Base-by-base conservation (phyloP, 2,888 invertebrate species). In the Ophion ellenae region DNA sequence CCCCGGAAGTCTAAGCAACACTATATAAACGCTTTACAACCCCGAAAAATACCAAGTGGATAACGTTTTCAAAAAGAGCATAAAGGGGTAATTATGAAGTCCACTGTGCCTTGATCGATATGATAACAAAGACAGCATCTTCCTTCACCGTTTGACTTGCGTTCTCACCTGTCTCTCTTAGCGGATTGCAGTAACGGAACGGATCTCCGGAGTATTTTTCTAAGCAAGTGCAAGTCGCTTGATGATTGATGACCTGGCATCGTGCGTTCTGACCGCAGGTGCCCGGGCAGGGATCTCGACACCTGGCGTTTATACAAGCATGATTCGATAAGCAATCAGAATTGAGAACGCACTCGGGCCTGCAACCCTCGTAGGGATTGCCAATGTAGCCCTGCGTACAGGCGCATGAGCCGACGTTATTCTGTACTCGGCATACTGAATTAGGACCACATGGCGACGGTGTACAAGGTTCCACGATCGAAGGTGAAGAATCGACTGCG, bases 271-370 rank as follows among this genome's bases (percentile, higher is more conserved):
- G 94, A 24, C 97, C 98, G 91, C 98, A 98, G 75, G 97, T 97
- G 69, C 97, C 97, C 84, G 96, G 96, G 92, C 98, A 98, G 80
- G 98, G 98, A 93, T 97, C 97, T 91, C 95, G 95, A 93, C 98
- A 98, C 93, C 96, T 96, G 93, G 97, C 96, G 91, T 97, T 96
- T 88, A 96, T 95, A 90, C 97, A 97, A 6, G 96, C 96, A 87
- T 92, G 92, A 88, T 94, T 94, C 7, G 94, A 91, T 7, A 94
- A 90, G 89, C 95, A 95, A 89, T 95, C 95, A 1, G 94, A 93
- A 90, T 95, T 95, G 10, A 94, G 89, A 14, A 94, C 90, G 89
- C 95, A 95, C 90, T 95, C 95, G 9, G 95, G 95, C 86, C 95
- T 91, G 88, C 95, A 95, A 71, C 93, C 92, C 84, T 93, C 91